Evolutionary conservation across 2,888 invertebrate genomes (phyloP).

Genomic region (Chrysodeixis includens): DNA sequence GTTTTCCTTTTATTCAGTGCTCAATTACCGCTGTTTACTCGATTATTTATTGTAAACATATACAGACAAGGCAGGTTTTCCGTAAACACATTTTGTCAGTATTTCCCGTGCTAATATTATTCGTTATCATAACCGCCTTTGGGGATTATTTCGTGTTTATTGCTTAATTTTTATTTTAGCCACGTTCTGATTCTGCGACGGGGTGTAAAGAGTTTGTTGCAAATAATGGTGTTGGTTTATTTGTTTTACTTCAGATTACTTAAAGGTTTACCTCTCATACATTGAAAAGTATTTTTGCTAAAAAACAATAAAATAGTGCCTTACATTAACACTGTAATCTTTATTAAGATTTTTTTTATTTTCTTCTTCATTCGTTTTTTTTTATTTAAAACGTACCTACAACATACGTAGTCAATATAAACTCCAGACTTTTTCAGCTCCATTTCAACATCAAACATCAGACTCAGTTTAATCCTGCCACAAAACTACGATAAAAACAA

Average conservation of each 20-base stretch:
- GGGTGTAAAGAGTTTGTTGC: constrained; percentile 16
- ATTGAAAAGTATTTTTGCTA: no score
- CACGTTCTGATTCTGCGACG: constrained; percentile 29
- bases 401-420: no score
- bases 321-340: no score
- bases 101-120: constrained; percentile 24
- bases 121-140: constrained; percentile 29
- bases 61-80: neutral
- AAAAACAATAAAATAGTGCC: no score
- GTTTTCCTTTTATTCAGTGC: neutral
- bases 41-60: neutral
- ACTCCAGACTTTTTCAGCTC: no score
- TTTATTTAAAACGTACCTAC: no score
- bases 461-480: no score
- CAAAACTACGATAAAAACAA: neutral
- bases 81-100: constrained; percentile 1
- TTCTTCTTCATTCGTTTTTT: no score
- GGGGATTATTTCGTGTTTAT: constrained; percentile 45
- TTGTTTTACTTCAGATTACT: neutral
- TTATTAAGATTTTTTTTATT: no score
- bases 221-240: constrained; percentile 37
- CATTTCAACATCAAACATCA: no score
- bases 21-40: neutral
- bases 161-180: constrained; percentile 53
- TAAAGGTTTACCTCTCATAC: neutral